Evolutionary conservation across 1,140 invertebrate genomes (phyloP), one percentile per base, ranked within the genome.

Genomic region (Teleopsis dalmanni): DNA sequence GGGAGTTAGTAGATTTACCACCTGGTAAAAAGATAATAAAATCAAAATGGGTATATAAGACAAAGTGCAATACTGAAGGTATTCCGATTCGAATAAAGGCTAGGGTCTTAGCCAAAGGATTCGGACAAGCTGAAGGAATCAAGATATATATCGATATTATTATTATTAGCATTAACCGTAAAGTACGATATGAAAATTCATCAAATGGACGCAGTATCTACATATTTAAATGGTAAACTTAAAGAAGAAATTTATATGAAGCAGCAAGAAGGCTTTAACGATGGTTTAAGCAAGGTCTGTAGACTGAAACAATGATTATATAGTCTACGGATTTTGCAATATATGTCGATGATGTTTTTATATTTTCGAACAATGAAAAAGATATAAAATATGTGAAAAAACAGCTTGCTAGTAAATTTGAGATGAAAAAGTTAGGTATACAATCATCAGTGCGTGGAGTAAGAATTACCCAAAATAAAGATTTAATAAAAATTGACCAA

Each of bases 191-290:
- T 47, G n/a, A 16, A 13, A 9, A n/a, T 47, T 9, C 21, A 37
- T 19, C 45, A 47, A 26, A 23, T 47, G 21, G n/a, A 47, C 19
- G 34, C 23, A 4, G 37, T 47, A 9, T 54, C 52, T 0, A 54
- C 58, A 42, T 58, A 51, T 44, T 34, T 58, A 21, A 45, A 60
- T 33, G 49, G 54, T 11, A 43, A 54, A 2, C 27, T 56, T 33
- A 27, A 51, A 23, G 63, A 65, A 52, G 62, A 72, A 13, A 64
- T 75, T 1, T 75, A 70, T 31, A 72, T 74, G 70, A 50, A 52
- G 37, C 57, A 62, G 34, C 68, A 70, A 18, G 31, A 58, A 16
- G 63, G 55, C n/a, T 54, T 48, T 33, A 18, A 47, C 40, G 22
- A 50, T 25, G 25, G 47, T 31, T 9, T 47, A 18, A 52, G 46